Evolutionary conservation across 2,888 invertebrate genomes (phyloP).

Genomic region (Arge pagana): DNA sequence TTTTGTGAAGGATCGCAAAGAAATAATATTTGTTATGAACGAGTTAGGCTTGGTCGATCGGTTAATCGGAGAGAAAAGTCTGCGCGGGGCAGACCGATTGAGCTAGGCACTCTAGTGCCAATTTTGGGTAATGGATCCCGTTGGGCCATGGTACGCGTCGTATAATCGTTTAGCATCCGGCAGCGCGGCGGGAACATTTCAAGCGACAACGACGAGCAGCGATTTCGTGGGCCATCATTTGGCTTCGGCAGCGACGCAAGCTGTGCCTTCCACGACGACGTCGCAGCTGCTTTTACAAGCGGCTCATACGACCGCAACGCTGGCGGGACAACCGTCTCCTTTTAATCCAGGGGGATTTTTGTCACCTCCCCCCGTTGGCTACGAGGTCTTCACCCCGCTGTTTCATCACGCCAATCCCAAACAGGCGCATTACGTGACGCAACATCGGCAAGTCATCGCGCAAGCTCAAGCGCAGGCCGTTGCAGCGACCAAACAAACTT

Average conservation of each 20-base stretch:
- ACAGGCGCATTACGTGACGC: conserved; percentile 74
- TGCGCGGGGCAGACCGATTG: conserved; percentile 40
- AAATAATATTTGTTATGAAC: conserved; percentile 42
- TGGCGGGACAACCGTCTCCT: conserved; percentile 70
- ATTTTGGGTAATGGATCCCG: conserved; percentile 78
- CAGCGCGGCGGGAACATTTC: conserved; percentile 66
- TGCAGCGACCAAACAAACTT: conserved; percentile 48
- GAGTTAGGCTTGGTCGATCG: conserved; percentile 29
- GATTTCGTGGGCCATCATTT: conserved; percentile 59
- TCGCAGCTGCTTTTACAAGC: conserved; percentile 71
- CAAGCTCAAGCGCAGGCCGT: conserved; percentile 56
- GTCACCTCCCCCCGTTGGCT: conserved; percentile 76
- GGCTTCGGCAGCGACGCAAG: conserved; percentile 61
- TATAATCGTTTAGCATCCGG: conserved; percentile 81
- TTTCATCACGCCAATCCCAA: conserved; percentile 78
- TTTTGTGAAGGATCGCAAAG: too few species aligned
- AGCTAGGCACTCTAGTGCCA: conserved; percentile 26
- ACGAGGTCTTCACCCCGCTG: conserved; percentile 82
- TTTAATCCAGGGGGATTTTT: conserved; percentile 75
- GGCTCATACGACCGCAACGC: conserved; percentile 64
- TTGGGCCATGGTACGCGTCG: conserved; percentile 86
- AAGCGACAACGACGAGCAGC: conserved; percentile 70
- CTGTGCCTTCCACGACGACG: conserved; percentile 64
- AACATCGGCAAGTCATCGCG: conserved; percentile 72
- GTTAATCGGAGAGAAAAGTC: conserved; percentile 33